phyloP scores from a whole-genome alignment of 2,797 vertebrate species.

The Carapus acus region DNA sequence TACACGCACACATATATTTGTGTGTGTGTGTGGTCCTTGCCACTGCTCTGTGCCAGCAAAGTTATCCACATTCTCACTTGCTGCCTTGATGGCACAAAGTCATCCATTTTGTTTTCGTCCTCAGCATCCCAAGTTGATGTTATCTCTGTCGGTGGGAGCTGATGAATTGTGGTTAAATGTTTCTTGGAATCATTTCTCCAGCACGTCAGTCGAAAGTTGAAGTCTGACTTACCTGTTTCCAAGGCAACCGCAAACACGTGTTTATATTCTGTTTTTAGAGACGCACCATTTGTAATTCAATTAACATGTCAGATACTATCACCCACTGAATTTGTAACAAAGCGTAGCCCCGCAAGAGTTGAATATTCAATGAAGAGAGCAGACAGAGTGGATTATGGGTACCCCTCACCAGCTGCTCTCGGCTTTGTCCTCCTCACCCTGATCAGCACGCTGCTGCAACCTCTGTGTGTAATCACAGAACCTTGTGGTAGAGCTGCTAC shows the following conservation, averaged over 20 bases:
- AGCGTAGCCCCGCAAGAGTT: constrained; percentile 7
- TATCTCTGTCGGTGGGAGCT: not conserved
- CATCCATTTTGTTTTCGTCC: too few species aligned
- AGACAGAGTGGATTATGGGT: constrained; percentile 54
- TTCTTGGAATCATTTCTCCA: not conserved
- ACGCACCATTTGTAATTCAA: not conserved
- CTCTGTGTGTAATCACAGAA: constrained; percentile 34
- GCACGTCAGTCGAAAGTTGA: not conserved
- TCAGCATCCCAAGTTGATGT: too few species aligned
- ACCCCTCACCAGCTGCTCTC: constrained; percentile 59
- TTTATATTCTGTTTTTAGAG: not conserved
- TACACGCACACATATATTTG: too few species aligned
- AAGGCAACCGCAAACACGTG: too few species aligned
- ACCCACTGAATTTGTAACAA: not conserved
- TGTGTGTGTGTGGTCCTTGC: constrained; percentile 34
- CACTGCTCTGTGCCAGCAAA: constrained; percentile 40
- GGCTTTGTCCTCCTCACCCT: constrained; percentile 29
- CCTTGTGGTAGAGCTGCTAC: too few species aligned
- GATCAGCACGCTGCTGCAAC: constrained; percentile 25
- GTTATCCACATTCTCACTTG: constrained; percentile 51
- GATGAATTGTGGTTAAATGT: constrained; percentile 4
- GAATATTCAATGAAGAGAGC: constrained; percentile 51
- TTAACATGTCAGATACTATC: not conserved
- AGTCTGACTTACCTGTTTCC: not conserved
- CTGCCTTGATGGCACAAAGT: too few species aligned